Conservation (phyloP, 1,140 invertebrate genomes). For the Ceratina calcarata region DNA sequence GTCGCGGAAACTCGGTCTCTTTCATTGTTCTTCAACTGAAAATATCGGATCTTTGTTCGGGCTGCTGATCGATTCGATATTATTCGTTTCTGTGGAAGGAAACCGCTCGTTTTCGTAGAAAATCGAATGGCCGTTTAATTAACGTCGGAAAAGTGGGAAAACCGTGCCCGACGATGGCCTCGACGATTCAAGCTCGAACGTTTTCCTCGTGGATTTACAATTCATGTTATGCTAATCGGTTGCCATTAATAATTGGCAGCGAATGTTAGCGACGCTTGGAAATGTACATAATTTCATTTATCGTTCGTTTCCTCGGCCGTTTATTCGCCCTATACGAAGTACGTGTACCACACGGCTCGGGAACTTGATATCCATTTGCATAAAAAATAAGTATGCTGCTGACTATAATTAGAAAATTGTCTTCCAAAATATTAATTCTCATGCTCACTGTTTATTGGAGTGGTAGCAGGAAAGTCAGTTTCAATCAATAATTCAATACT, state of each 20-base stretch:
- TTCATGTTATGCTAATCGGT: conserved; percentile 17
- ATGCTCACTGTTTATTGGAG: too few relatives aligned
- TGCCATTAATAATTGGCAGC: conserved; percentile 42
- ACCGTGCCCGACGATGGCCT: conserved; percentile 11
- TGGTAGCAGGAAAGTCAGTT: too few relatives aligned
- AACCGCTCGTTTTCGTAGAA: not conserved
- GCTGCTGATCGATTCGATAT: conserved; percentile 27
- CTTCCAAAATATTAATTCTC: too few relatives aligned
- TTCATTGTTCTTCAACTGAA: conserved; percentile 30
- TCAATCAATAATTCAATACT: too few relatives aligned
- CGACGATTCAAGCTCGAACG: not conserved
- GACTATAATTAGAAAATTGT: conserved; percentile 3
- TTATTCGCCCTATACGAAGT: conserved; percentile 15
- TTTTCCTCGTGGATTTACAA: conserved; percentile 1
- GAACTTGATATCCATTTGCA: conserved; percentile 50
- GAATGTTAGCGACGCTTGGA: conserved; percentile 32
- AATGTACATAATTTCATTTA: conserved; percentile 48
- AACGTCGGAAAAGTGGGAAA: conserved; percentile 3
- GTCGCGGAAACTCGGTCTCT: conserved; percentile 28
- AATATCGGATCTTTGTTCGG: conserved; percentile 31
- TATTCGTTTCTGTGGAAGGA: not conserved
- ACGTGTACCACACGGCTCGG: not conserved
- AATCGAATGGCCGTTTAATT: conserved; percentile 28
- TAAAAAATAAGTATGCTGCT: conserved; percentile 42
- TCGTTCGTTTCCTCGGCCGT: conserved; percentile 11